Base-by-base conservation (phyloP, 37 sponge, comb jelly and placozoan species). In the Ianthella basta region DNA sequence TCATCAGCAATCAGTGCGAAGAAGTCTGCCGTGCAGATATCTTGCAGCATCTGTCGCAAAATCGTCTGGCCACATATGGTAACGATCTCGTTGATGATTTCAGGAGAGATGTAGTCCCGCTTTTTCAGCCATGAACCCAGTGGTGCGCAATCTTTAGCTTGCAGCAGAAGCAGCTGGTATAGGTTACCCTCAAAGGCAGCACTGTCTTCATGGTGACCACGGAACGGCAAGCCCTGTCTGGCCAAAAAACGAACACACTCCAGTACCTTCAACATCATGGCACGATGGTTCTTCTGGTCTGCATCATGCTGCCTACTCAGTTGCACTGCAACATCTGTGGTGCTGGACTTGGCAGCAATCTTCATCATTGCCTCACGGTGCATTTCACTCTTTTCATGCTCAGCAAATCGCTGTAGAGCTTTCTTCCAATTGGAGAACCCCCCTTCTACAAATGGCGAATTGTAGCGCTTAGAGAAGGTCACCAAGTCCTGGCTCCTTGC, bases 1-100 rank as follows among this genome's bases (percentile, higher is more conserved):
- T 91, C 87, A 83, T 91, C 91, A 35, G 72, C 87, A 60, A 87
- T 77, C 32, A 79, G 12, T 6, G 82, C 35, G 60, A 75, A 88
- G 19, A 24, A 80, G 0, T 65, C 33, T 15, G 73, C n/a, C 39
- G 72, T 59, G 41, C 34, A 32, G 25, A 87, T 87, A 0, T 87
- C 82, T 61, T 40, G 30, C 57, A 86, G 41, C 8, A 86, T 25
- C 53, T 37, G 30, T 61, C 86, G 16, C 1, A 86, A 44, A 39
- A 86, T 59, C 30, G 69, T 57, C 37, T 86, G 66, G 37, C 86
- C 80, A 32, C 35, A 59, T 15, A 86, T 53, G 12, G 18, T 44
- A 25, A 86, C 79, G 5, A 86, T 60, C 59, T 87, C 82, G 69
- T 87, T 87, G 56, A 87, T 37, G 29, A 87, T 87, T 57, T 69